A percentile compares a stretch with the other conserved stretches of the same genome.
phyloP scores from a whole-genome alignment of 1,140 invertebrate species.

The Drosophila willistoni region DNA sequence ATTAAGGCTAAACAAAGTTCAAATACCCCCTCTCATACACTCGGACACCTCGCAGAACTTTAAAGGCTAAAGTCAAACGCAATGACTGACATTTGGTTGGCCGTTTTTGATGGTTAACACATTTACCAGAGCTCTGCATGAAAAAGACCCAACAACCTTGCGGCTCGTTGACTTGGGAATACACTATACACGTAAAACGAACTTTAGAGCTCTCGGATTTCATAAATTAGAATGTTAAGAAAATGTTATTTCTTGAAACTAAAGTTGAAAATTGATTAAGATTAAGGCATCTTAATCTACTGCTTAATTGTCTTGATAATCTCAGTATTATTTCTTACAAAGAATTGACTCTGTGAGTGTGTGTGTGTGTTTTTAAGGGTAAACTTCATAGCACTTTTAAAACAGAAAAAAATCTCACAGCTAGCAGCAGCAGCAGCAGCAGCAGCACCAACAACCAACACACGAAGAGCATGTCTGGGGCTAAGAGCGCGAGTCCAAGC shows the following conservation, averaged over 20 bases:
- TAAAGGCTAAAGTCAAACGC: constrained; percentile 38
- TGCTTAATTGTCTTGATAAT: too few species aligned
- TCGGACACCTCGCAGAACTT: constrained; percentile 30
- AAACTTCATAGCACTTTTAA: neutral
- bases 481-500: constrained; percentile 41
- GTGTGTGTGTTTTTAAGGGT: neutral
- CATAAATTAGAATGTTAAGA: too few species aligned
- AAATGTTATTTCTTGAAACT: too few species aligned
- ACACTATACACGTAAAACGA: neutral
- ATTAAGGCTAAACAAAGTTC: constrained; percentile 62
- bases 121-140: constrained; percentile 17
- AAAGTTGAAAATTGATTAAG: too few species aligned
- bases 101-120: constrained; percentile 23
- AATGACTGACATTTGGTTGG: constrained; percentile 23
- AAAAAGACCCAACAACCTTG: constrained; percentile 4
- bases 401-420: neutral
- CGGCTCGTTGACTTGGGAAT: neutral
- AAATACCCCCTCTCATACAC: constrained; percentile 40
- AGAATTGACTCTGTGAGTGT: too few species aligned
- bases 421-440: constrained; percentile 1
- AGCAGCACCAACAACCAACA: too few species aligned
- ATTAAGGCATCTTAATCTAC: too few species aligned
- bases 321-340: too few species aligned
- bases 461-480: constrained; percentile 27
- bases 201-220: neutral